These are phyloP conservation scores for Pogonophryne albipinna DNA, from an alignment of 2,797 vertebrate species.

Conservation along the genomic window DNA sequence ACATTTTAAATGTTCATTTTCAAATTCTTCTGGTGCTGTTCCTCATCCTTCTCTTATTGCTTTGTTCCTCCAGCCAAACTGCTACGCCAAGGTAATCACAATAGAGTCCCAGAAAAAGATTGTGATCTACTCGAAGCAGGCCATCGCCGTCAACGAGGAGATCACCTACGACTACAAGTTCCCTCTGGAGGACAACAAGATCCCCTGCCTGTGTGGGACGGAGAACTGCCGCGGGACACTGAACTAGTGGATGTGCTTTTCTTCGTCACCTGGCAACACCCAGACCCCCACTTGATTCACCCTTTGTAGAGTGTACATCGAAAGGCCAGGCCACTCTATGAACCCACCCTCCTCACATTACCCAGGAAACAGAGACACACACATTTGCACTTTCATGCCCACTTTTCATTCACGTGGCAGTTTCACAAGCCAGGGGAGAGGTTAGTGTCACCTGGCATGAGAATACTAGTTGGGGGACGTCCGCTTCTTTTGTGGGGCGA, in stretches of 20 bases:
- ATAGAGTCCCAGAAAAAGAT: slow-evolving; percentile 97
- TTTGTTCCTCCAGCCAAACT: slow-evolving; percentile 87
- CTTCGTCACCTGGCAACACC: slow-evolving; percentile 17
- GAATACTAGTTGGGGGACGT: slow-evolving; percentile 5
- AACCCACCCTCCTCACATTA: slow-evolving; percentile 18
- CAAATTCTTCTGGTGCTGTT: neutral
- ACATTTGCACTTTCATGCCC: slow-evolving; percentile 72
- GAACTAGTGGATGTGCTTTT: slow-evolving; percentile 82
- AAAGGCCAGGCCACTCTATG: slow-evolving; percentile 18
- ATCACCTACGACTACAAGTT: slow-evolving; percentile 98
- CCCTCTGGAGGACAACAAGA: slow-evolving; percentile 95
- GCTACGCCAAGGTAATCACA: slow-evolving; percentile 96
- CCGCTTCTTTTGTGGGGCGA: slow-evolving; percentile 50
- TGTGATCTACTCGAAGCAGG: slow-evolving; percentile 96
- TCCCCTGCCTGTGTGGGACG: slow-evolving; percentile 94
- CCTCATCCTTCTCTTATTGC: neutral
- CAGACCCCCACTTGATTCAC: neutral
- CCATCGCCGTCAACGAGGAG: slow-evolving; percentile 93
- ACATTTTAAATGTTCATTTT: neutral
- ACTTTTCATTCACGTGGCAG: slow-evolving; percentile 45
- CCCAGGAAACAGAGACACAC: slow-evolving; percentile 65
- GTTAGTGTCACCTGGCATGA: slow-evolving; percentile 29
- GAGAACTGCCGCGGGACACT: slow-evolving; percentile 94
- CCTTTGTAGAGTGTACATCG: slow-evolving; percentile 15
- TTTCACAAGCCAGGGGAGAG: slow-evolving; percentile 37